Evolutionary conservation across 2,888 invertebrate species (phyloP).

Genomic region (Papilio demoleus): DNA sequence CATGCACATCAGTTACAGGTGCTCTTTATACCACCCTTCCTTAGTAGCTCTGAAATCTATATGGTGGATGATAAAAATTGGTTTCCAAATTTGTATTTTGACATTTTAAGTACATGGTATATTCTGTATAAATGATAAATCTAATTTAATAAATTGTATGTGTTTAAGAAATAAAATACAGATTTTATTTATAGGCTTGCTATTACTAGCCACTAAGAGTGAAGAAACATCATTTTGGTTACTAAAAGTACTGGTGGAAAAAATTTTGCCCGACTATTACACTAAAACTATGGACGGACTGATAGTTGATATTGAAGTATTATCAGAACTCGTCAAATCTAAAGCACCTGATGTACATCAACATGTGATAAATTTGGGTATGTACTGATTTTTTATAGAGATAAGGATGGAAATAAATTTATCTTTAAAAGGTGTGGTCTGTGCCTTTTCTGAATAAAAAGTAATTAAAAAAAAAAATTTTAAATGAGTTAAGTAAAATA

Average conservation of each 20-base stretch:
- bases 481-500: too few species aligned
- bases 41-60: too few species aligned
- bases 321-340: constrained; percentile 92
- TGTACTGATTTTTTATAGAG: constrained; percentile 44
- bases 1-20: too few species aligned
- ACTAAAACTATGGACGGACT: constrained; percentile 95
- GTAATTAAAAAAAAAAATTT: too few species aligned
- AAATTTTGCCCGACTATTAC: constrained; percentile 95
- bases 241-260: constrained; percentile 93
- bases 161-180: not conserved
- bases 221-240: constrained; percentile 97
- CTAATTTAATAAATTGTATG: too few species aligned
- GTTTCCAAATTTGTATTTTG: too few species aligned
- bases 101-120: too few species aligned
- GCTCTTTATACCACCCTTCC: too few species aligned
- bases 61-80: too few species aligned
- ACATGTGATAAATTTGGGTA: constrained; percentile 90
- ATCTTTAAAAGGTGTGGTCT: not conserved
- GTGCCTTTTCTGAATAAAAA: not conserved
- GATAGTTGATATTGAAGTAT: constrained; percentile 93
- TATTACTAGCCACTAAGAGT: constrained; percentile 93
- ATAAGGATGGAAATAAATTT: not conserved
- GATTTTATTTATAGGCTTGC: constrained; percentile 81
- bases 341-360: constrained; percentile 92
- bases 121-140: too few species aligned